phyloP scores from a whole-genome alignment of 1,140 invertebrate species.

The Eurytemora carolleeae region DNA sequence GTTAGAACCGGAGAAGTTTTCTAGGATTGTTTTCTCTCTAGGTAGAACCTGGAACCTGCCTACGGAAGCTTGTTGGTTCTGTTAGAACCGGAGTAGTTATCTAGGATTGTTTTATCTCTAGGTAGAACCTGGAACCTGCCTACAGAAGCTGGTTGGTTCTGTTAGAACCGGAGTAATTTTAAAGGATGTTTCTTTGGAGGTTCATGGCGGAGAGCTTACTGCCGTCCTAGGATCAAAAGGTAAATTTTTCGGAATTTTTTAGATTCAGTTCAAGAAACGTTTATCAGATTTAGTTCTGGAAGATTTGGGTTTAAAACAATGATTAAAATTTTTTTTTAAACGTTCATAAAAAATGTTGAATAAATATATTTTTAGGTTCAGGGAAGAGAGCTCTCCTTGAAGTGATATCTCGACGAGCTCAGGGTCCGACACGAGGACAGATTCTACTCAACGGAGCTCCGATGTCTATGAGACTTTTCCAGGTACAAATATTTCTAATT shows the following conservation, averaged over 20 bases:
- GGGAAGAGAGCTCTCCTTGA: slow-evolving; percentile 73
- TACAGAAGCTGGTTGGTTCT: slow-evolving; percentile 50
- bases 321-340: background rate
- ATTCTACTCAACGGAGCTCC: slow-evolving; percentile 63
- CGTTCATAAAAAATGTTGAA: too few species aligned
- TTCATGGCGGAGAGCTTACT: slow-evolving; percentile 72
- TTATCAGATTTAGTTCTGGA: too few species aligned
- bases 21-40: slow-evolving; percentile 54
- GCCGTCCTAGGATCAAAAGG: slow-evolving; percentile 80
- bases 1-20: slow-evolving; percentile 60
- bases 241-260: slow-evolving; percentile 20
- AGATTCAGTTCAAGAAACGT: background rate
- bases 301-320: background rate
- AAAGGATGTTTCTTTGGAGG: slow-evolving; percentile 70
- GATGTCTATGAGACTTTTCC: slow-evolving; percentile 54
- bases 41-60: slow-evolving; percentile 55
- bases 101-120: slow-evolving; percentile 52
- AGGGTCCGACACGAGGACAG: slow-evolving; percentile 46
- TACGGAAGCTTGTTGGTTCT: slow-evolving; percentile 48
- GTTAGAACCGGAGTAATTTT: slow-evolving; percentile 60
- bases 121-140: slow-evolving; percentile 55
- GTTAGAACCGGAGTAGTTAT: slow-evolving; percentile 60
- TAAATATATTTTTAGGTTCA: slow-evolving; percentile 41
- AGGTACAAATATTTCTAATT: slow-evolving; percentile 21
- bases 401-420: slow-evolving; percentile 52